Percentiles rank a stretch among this genome's conserved stretches.
Evolutionary conservation across 2,888 invertebrate genomes (phyloP).

Genomic region (Phengaris arion): DNA sequence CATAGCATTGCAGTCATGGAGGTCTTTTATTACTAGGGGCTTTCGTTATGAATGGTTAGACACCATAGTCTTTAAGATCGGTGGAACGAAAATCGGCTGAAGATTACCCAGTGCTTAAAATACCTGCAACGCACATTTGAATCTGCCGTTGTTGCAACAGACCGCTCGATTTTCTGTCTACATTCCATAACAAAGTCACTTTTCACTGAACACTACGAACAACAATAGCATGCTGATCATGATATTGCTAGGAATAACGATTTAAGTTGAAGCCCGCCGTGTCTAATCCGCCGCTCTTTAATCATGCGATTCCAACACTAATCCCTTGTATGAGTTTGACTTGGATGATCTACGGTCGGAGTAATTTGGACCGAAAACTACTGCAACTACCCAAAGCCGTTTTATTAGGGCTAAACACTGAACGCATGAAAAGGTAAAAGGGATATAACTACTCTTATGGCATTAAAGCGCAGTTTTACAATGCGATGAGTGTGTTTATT

Average conservation of each 20-base stretch:
- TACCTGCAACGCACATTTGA: too few relatives aligned
- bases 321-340: slow-evolving; percentile 60
- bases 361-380: slow-evolving; percentile 36
- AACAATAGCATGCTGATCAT: too few relatives aligned
- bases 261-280: slow-evolving; percentile 10
- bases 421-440: not conserved
- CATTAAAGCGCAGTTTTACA: not conserved
- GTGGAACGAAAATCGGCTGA: too few relatives aligned
- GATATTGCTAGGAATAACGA: not conserved
- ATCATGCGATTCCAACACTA: slow-evolving; percentile 47
- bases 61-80: too few relatives aligned
- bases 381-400: slow-evolving; percentile 1
- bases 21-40: not conserved
- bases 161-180: too few relatives aligned
- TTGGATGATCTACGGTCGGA: slow-evolving; percentile 46
- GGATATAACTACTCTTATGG: not conserved
- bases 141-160: too few relatives aligned
- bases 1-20: slow-evolving; percentile 43
- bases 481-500: too few relatives aligned
- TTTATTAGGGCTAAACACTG: not conserved
- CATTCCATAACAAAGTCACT: too few relatives aligned
- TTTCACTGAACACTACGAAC: too few relatives aligned
- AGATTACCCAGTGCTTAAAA: too few relatives aligned
- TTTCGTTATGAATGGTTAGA: too few relatives aligned
- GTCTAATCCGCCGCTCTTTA: slow-evolving; percentile 37